phyloP scores from a whole-genome alignment of 92 coral and sea anemone genomes.

The Porites lobata region DNA sequence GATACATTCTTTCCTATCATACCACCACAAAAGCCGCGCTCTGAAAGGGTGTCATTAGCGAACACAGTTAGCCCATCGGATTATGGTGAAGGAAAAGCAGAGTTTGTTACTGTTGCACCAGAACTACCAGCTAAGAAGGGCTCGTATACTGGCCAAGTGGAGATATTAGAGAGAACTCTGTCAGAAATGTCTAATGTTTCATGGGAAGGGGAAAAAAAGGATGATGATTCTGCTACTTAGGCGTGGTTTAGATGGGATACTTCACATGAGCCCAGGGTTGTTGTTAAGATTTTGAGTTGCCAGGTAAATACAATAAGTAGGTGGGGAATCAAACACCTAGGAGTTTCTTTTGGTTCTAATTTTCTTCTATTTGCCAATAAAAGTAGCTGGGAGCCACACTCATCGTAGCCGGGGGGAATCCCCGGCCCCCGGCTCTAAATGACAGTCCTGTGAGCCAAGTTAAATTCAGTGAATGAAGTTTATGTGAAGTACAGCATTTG shows the following conservation, averaged over 20 bases:
- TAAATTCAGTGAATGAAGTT: too few species aligned
- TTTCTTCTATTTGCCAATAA: too few species aligned
- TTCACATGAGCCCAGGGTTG: background rate
- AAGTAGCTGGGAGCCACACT: too few species aligned
- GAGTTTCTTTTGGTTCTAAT: too few species aligned
- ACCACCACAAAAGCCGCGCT: slow-evolving; percentile 47
- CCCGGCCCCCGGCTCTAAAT: too few species aligned
- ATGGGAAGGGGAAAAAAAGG: background rate
- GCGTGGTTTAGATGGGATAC: background rate
- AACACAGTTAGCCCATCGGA: slow-evolving; percentile 55
- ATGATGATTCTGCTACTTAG: background rate
- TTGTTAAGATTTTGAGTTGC: too few species aligned
- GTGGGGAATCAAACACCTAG: too few species aligned
- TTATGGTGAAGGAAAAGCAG: slow-evolving; percentile 28
- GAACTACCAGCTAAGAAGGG: slow-evolving; percentile 38
- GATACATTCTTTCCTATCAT: slow-evolving; percentile 38
- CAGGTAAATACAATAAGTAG: too few species aligned
- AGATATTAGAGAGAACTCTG: slow-evolving; percentile 74
- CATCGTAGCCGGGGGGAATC: too few species aligned
- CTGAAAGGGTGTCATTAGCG: slow-evolving; percentile 69
- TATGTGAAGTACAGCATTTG: too few species aligned
- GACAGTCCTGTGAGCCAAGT: too few species aligned
- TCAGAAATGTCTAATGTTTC: slow-evolving; percentile 63
- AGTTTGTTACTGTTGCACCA: slow-evolving; percentile 18
- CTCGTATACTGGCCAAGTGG: slow-evolving; percentile 50